phyloP scores from a whole-genome alignment of 2,113 vertebrate genomes.

The Heteronetta atricapilla region DNA sequence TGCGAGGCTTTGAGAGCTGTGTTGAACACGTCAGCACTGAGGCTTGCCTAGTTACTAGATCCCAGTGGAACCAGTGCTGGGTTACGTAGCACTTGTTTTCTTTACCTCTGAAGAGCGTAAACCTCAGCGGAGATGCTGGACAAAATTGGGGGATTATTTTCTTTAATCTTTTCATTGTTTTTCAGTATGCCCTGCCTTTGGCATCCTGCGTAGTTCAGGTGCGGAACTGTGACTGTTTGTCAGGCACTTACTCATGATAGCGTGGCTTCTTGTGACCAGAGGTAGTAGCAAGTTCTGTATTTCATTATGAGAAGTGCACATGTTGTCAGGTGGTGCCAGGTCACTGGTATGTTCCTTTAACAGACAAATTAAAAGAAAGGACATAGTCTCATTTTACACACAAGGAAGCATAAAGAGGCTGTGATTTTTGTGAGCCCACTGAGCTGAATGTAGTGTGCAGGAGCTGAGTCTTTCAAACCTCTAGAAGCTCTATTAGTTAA shows the following conservation, averaged over 20 bases:
- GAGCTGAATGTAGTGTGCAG: background rate
- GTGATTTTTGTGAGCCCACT: background rate
- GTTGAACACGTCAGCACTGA: background rate
- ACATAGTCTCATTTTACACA: background rate
- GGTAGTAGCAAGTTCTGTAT: fast-evolving
- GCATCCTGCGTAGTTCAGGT: background rate
- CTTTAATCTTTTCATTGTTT: background rate
- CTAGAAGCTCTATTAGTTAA: background rate
- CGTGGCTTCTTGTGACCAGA: background rate
- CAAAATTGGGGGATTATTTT: background rate
- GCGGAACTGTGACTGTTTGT: background rate
- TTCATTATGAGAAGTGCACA: background rate
- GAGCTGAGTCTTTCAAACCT: background rate
- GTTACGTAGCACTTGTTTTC: background rate
- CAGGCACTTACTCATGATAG: background rate
- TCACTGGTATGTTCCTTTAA: background rate
- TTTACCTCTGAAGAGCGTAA: background rate
- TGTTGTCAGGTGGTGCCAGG: background rate
- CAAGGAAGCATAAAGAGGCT: background rate
- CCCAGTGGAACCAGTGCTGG: background rate
- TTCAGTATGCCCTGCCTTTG: background rate
- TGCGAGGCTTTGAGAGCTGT: background rate
- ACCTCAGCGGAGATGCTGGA: background rate
- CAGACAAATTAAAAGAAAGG: background rate
- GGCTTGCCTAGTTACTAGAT: constrained; percentile 1